These are phyloP conservation scores for Penaeus japonicus DNA, from an alignment of 1,140 invertebrate genomes.

Conservation along the genomic window DNA sequence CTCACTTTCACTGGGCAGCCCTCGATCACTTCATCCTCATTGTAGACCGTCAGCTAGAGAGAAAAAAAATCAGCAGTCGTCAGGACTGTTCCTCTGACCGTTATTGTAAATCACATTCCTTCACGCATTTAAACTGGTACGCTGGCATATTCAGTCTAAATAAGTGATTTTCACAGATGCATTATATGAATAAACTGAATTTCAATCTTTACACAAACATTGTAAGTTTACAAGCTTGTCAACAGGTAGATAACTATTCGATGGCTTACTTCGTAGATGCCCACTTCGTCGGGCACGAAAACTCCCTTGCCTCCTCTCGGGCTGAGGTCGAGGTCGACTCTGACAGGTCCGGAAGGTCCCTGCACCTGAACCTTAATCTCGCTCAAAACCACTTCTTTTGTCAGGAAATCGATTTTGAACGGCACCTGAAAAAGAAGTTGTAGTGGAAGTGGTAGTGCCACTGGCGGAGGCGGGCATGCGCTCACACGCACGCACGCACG, in stretches of 20 bases:
- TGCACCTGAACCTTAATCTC: conserved; percentile 85
- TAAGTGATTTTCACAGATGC: too few relatives aligned
- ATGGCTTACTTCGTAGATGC: conserved; percentile 83
- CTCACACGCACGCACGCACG: too few relatives aligned
- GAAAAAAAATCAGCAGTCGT: background rate
- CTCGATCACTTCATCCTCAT: conserved; percentile 72
- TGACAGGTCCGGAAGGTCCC: conserved; percentile 74
- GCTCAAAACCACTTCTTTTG: conserved; percentile 78
- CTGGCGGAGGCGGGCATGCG: background rate
- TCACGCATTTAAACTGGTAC: too few relatives aligned
- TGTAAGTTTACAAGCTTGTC: too few relatives aligned
- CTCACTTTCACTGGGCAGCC: conserved; percentile 83
- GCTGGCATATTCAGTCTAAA: too few relatives aligned
- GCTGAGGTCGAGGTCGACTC: conserved; percentile 73
- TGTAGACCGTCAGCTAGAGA: conserved; percentile 71
- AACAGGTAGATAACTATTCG: background rate
- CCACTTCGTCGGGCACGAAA: conserved; percentile 88
- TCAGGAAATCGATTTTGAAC: conserved; percentile 80
- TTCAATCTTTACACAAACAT: background rate
- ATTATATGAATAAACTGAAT: background rate
- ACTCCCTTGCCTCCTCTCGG: conserved; percentile 77
- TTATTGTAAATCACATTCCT: too few relatives aligned
- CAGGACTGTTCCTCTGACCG: background rate
- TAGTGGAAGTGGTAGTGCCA: background rate
- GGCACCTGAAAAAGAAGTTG: conserved; percentile 72